Evolutionary conservation across 2,113 vertebrate genomes (phyloP).

Genomic region (Cyrtonyx montezumae): DNA sequence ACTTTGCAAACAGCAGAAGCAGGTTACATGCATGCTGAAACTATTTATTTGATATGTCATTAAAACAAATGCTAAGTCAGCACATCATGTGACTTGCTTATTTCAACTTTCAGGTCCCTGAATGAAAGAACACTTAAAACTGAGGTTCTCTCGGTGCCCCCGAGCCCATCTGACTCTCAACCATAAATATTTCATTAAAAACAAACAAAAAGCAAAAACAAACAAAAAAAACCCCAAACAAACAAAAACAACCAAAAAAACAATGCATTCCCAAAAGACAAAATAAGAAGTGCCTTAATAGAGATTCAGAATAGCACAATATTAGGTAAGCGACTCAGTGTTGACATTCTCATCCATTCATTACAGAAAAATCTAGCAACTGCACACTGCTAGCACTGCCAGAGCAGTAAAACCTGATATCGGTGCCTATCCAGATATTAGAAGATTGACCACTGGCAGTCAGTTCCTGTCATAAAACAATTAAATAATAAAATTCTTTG

Average conservation of each 20-base stretch:
- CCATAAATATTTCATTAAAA: not conserved
- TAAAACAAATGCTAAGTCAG: not conserved
- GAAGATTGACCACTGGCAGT: not conserved
- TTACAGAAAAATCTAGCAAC: not conserved
- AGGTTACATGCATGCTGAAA: not conserved
- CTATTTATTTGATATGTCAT: not conserved
- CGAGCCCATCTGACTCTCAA: not conserved
- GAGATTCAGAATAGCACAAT: not conserved
- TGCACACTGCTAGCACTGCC: not conserved
- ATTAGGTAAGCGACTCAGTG: not conserved
- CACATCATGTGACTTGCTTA: not conserved
- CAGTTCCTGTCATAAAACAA: constrained; percentile 7
- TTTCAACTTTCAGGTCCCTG: not conserved
- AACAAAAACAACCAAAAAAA: constrained; percentile 17
- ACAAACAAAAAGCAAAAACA: constrained; percentile 8
- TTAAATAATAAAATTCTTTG: not conserved
- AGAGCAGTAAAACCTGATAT: not conserved
- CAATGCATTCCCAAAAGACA: not conserved
- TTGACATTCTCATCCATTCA: not conserved
- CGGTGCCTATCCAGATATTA: not conserved
- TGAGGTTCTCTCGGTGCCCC: not conserved
- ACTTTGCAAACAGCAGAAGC: not conserved
- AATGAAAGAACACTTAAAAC: not conserved
- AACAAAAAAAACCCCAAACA: too few relatives aligned
- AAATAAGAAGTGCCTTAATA: not conserved